Percentiles rank a stretch among this genome's conserved stretches.
phyloP scores from a whole-genome alignment of 2,888 invertebrate species.

The Erannis defoliaria region DNA sequence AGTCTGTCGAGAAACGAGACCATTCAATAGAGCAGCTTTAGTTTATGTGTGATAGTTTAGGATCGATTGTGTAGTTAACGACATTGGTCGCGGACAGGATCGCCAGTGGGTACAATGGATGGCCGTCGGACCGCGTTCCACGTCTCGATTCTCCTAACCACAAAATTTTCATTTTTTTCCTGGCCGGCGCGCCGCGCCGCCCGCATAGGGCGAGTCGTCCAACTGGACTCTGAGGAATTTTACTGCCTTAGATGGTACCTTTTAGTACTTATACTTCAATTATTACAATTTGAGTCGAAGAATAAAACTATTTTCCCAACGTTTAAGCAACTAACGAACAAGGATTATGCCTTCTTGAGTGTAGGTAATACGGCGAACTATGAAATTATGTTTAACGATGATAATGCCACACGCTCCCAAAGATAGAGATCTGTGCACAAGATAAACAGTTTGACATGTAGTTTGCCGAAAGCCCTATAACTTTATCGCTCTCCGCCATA shows the following conservation, averaged over 20 bases:
- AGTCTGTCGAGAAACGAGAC: constrained; percentile 12
- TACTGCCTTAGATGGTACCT: constrained; percentile 63
- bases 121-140: constrained; percentile 51
- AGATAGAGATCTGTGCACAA: too few species aligned
- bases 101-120: constrained; percentile 49
- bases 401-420: background rate
- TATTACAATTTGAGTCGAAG: constrained; percentile 35
- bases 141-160: constrained; percentile 63
- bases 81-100: constrained; percentile 27
- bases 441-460: background rate
- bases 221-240: constrained; percentile 64
- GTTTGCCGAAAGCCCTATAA: constrained; percentile 2
- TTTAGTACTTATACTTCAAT: constrained; percentile 50
- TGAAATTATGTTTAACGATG: too few species aligned
- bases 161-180: constrained; percentile 69
- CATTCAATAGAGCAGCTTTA: constrained; percentile 14
- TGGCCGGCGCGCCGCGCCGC: constrained; percentile 56
- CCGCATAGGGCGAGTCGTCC: constrained; percentile 69
- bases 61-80: constrained; percentile 22
- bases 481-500: constrained; percentile 13
- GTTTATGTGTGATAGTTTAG: constrained; percentile 15
- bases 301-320: background rate
- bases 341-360: background rate
- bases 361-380: background rate
- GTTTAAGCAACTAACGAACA: background rate